Evolutionary conservation across 2,797 vertebrate genomes (phyloP), one percentile per base, ranked within the genome.

Genomic region (Sandelia bainsii): DNA sequence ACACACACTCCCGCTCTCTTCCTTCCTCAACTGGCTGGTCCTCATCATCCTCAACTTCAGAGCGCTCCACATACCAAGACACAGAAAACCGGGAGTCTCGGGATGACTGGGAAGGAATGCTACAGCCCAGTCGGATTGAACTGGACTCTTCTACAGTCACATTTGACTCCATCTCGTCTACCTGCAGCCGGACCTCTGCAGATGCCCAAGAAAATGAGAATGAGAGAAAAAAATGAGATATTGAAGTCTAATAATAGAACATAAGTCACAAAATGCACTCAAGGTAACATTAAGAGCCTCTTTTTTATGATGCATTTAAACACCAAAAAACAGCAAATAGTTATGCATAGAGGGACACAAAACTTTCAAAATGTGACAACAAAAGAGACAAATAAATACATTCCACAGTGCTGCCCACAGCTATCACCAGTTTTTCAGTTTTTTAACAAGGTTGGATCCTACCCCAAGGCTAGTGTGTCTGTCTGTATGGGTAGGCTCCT

Each of bases 51-150:
- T 92, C 91, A 0, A 87, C 87, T 0, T 90, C 87, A 0, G 84
- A 72, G 40, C 75, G 95, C 60, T 95, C 89, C 64, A 91, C 94
- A 32, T 97, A 97, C 98, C 98, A 99, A 5, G 96, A 96, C 81
- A 99, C 97, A 0, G 97, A 97, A 14, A 99, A 98, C 83, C 93
- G 96, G 5, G 98, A 99, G 62, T 97, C 95, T 0, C 94, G 94
- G 61, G 95, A 96, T 0, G 98, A 98, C 87, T 96, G 96, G 3
- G 96, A 96, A 5, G 95, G 87, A 25, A 99, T 95, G 91, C 91
- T 97, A 75, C 98, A 99, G 89, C 96, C 96, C 86, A 99, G 87
- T 0, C 92, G 94, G 88, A 99, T 96, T 0, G 96, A 94, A 10
- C 93, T 91, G 7, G 95, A 95, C 86, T 97, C 96, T 0, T 91